phyloP scores from a whole-genome alignment of 2,797 vertebrate genomes.

The Coilia nasus region DNA sequence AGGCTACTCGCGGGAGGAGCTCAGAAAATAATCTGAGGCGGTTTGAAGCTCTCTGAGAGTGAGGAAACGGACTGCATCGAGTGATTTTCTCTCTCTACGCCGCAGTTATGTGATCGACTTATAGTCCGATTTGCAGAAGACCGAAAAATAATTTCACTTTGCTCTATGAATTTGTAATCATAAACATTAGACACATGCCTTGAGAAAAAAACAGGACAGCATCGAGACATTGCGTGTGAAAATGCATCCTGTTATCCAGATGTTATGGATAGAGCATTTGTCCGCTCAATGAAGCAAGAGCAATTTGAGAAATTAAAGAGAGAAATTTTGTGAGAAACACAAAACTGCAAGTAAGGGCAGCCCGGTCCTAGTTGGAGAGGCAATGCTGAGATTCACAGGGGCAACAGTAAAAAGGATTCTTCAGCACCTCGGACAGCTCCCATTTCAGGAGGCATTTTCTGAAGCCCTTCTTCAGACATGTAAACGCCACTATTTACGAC shows the following conservation, averaged over 20 bases:
- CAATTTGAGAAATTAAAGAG: not conserved
- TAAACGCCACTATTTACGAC: no score
- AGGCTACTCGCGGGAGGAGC: constrained; percentile 4
- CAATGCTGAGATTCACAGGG: not conserved
- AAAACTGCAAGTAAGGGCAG: not conserved
- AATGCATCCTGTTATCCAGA: not conserved
- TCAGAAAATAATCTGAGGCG: not conserved
- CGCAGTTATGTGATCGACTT: not conserved
- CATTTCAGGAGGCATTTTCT: no score
- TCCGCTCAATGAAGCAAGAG: not conserved
- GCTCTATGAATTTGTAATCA: not conserved
- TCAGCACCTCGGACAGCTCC: not conserved
- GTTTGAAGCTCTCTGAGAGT: not conserved
- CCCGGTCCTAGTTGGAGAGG: not conserved
- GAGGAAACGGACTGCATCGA: not conserved
- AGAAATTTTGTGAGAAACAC: not conserved
- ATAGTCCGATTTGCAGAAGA: not conserved
- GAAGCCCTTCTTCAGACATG: no score
- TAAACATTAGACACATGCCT: not conserved
- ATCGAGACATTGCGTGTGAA: not conserved
- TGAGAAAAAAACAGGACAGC: not conserved
- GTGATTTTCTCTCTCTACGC: not conserved
- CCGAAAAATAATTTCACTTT: not conserved
- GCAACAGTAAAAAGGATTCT: not conserved
- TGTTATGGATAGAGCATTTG: not conserved